phyloP scores from a whole-genome alignment of 2,797 vertebrate species.

The Amphiprion clarkii region DNA sequence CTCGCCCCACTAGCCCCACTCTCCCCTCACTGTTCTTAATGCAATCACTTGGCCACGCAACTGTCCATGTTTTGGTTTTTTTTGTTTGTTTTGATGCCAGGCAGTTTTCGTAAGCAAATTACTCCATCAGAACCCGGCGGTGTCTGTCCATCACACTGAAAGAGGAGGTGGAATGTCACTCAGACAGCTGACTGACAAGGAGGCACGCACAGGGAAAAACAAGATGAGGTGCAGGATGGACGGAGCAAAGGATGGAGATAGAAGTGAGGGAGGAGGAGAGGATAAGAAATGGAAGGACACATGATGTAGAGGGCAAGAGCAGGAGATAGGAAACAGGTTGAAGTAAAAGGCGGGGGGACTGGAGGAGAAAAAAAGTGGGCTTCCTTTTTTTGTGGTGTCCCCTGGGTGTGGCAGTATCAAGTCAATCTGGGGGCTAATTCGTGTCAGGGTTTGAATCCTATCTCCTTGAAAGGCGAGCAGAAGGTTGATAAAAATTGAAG shows the following conservation, averaged over 20 bases:
- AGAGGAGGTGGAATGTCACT: constrained; percentile 79
- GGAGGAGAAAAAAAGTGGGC: constrained; percentile 49
- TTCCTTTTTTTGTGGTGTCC: constrained; percentile 85
- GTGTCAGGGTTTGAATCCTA: constrained; percentile 95
- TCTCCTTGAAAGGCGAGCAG: constrained; percentile 92
- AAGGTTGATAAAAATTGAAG: constrained; percentile 99
- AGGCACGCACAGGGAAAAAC: constrained; percentile 65
- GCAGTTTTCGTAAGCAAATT: constrained; percentile 87
- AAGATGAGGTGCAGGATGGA: constrained; percentile 68
- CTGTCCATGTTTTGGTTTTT: constrained; percentile 52
- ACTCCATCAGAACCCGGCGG: constrained; percentile 87
- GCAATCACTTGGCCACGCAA: constrained; percentile 81
- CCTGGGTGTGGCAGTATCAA: constrained; percentile 90
- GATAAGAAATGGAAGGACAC: constrained; percentile 60
- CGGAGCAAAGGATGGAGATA: constrained; percentile 17
- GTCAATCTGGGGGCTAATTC: constrained; percentile 97
- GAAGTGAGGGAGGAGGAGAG: constrained; percentile 42
- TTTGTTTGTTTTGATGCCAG: constrained; percentile 75
- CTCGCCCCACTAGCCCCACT: constrained; percentile 2
- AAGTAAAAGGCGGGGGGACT: constrained; percentile 29
- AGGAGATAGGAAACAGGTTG: constrained; percentile 58
- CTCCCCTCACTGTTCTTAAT: constrained; percentile 69
- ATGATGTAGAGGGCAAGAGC: constrained; percentile 72
- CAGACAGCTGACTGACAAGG: constrained; percentile 89
- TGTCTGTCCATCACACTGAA: constrained; percentile 84